Base-by-base conservation (phyloP, 2,888 invertebrate species). In the Dolomedes plantarius region DNA sequence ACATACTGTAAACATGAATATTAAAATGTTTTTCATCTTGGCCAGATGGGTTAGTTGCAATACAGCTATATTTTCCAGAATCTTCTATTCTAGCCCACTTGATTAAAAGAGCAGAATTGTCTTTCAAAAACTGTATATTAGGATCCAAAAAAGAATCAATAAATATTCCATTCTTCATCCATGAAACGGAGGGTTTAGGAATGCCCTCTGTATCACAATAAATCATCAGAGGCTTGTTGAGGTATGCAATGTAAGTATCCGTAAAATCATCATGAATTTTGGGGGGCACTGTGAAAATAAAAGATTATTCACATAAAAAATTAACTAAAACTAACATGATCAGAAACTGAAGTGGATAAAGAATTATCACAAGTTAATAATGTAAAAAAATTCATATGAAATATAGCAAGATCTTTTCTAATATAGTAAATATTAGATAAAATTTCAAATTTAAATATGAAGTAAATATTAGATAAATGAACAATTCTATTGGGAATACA, bases 21-120 rank as follows among this genome's bases (percentile, higher is more conserved):
- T 91, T 89, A 72, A 94, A 93, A 0, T 91, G 91, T 0, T 93
- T 92, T 65, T 92, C 91, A 0, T 92, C 92, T 0, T 92, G 92
- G 0, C 94, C 94, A 0, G 93, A 94, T 0, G 92, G 91, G 90
- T 94, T 95, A 19, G 92, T 91, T 0, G 93, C 94, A 0, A 93
- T 91, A 89, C 95, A 95, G 0, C 93, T 92, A 90, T 94, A 94
- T 0, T 91, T 91, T 0, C 93, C 93, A 39, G 86, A 32, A 76
- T 86, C 86, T 72, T 80, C 80, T 28, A 80, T 69, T 39, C 86
- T 69, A 6, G 69, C 67, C 50, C 64, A 80, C 1, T 74, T 74
- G 41, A 86, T 65, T 9, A 75, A 19, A 9, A 86, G 56, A 50
- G 71, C 50, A n/a, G 86, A 80, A 46, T 76, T 67, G 11, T 83